Conservation (phyloP, 2,888 invertebrate species). For the Anaspis maculata region DNA sequence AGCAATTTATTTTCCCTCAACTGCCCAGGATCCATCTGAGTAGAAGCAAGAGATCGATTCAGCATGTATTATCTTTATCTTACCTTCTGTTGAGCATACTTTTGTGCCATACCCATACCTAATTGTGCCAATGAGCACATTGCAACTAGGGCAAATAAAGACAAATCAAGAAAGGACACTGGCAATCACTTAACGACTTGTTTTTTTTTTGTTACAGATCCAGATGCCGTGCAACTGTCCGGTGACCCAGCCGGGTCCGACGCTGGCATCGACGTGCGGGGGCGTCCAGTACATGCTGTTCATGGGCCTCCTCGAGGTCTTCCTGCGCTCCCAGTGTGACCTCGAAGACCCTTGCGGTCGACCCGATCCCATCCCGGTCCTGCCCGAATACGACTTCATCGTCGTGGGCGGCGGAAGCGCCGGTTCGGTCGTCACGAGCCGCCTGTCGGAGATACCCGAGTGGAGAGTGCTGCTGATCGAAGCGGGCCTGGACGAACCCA, state of each 20-base stretch:
- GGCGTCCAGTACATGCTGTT: slow-evolving; percentile 81
- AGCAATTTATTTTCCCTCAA: too few species aligned
- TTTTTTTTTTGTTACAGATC: too few species aligned
- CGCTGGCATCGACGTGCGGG: slow-evolving; percentile 75
- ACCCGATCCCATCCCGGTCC: slow-evolving; percentile 51
- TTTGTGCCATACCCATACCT: too few species aligned
- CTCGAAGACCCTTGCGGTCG: slow-evolving; percentile 80
- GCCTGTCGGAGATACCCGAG: slow-evolving; percentile 64
- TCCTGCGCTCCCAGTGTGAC: slow-evolving; percentile 78
- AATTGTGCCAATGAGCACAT: too few species aligned
- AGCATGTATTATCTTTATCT: too few species aligned
- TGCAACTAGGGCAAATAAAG: too few species aligned
- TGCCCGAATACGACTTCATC: slow-evolving; percentile 65
- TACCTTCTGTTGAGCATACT: too few species aligned
- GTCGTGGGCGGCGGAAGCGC: slow-evolving; percentile 67
- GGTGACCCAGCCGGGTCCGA: slow-evolving; percentile 71
- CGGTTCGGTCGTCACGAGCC: slow-evolving; percentile 63
- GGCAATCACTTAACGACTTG: too few species aligned
- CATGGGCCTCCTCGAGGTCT: slow-evolving; percentile 82
- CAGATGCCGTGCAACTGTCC: slow-evolving; percentile 71
- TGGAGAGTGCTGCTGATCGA: slow-evolving; percentile 66
- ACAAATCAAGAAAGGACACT: too few species aligned
- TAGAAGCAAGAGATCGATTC: too few species aligned
- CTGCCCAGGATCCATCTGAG: too few species aligned
- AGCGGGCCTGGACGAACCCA: slow-evolving; percentile 78